Conservation (phyloP, 2,888 invertebrate genomes). For the Hydrotaea cyrtoneurina region DNA sequence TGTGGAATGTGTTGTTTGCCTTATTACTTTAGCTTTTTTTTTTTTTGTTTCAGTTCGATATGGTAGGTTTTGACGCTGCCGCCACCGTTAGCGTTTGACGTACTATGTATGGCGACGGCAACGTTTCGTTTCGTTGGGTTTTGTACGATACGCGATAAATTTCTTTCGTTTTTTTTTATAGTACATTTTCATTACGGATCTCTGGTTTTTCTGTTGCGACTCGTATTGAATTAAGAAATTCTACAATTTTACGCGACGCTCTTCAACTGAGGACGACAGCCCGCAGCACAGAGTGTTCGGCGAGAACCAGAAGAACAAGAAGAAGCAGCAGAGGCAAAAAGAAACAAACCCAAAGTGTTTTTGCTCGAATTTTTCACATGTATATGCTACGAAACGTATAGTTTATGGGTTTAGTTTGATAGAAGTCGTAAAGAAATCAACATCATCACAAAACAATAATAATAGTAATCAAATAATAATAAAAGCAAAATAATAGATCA, state of each 20-base stretch:
- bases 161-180: constrained; percentile 47
- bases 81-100: constrained; percentile 55
- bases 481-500: constrained; percentile 28
- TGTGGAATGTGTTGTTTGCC: not conserved
- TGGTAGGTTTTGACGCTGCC: constrained; percentile 36
- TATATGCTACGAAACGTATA: constrained; percentile 81
- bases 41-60: not conserved
- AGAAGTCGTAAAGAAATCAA: constrained; percentile 82
- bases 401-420: constrained; percentile 82
- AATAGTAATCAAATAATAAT: constrained; percentile 33
- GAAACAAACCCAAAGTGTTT: constrained; percentile 67
- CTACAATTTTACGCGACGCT: constrained; percentile 57
- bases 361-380: constrained; percentile 81
- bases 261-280: constrained; percentile 24
- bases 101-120: constrained; percentile 38
- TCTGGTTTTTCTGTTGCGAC: constrained; percentile 31
- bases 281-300: not conserved
- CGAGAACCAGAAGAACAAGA: too few relatives aligned
- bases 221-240: constrained; percentile 59
- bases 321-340: too few relatives aligned
- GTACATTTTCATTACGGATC: constrained; percentile 56
- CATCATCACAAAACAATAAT: constrained; percentile 75
- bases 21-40: constrained; percentile 6
- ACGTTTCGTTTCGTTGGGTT: constrained; percentile 42
- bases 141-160: constrained; percentile 32